Base-by-base conservation (phyloP, 2,888 invertebrate genomes). In the Caenorhabditis zanzibari region DNA sequence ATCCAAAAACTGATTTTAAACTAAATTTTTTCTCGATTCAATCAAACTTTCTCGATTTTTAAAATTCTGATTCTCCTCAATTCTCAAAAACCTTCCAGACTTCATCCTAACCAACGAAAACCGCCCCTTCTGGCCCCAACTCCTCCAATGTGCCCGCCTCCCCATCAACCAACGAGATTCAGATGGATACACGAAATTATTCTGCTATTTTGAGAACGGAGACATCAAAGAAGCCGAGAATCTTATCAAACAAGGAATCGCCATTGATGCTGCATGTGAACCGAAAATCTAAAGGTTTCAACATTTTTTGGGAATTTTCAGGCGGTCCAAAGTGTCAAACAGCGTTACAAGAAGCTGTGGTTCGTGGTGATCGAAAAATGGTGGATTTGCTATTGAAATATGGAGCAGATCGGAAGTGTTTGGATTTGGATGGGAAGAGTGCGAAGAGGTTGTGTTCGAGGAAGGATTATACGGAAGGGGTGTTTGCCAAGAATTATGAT, bases 341-440 rank as follows among this genome's bases (percentile, higher is more conserved):
- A 26, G 63, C 44, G 26, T 38, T 63, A 0, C 63, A 63, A 16
- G 6, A 41, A 22, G 44, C 63, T 0, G 44, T 41, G 0, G 7
- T 1, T 7, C 7, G 44, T 26, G 63, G 63, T 24, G 44, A 63
- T n/a, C 1, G 6, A 26, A 10, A 22, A 26, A 26, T 63, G 26
- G 44, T 26, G 26, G 44, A 63, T 16, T 24, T 63, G 0, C 44
- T 63, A 3, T 26, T 63, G 26, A 26, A 41, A 14, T 26, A 26
- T 26, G 63, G 63, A 5, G 63, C 63, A 5, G 63, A 63, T 44
- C 63, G 38, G 9, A 26, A n/a, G 41, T 63, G 63, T 26, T 2
- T 1, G n/a, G 63, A 63, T 47, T 14, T 24, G 1, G 5, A 26
- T 16, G 44, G 28, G 2, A 24, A 41, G 2, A 63, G 16, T 63